Evolutionary conservation across 2,888 invertebrate genomes (phyloP).

Genomic region (Diaperis boleti): DNA sequence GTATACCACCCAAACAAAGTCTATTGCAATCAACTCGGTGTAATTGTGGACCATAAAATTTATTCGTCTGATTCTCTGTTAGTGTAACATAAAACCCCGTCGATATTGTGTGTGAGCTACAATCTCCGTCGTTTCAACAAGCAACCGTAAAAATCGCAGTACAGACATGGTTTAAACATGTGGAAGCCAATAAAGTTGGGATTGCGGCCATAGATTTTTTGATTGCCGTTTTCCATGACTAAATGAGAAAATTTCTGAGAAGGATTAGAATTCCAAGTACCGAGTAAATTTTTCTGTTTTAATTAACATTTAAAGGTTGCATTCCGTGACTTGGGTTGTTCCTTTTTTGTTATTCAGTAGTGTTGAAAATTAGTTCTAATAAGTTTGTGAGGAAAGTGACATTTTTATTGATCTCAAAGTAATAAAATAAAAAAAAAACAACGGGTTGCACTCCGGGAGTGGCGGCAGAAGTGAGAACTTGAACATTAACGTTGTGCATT

Average conservation of each 20-base stretch:
- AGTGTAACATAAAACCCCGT: slow-evolving; percentile 1
- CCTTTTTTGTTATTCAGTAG: too few species aligned
- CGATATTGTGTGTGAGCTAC: neutral
- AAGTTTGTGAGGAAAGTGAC: too few species aligned
- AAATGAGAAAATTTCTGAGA: neutral
- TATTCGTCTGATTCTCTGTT: slow-evolving; percentile 10
- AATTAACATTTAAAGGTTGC: too few species aligned
- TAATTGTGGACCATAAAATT: slow-evolving; percentile 18
- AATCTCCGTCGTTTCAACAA: slow-evolving; percentile 3
- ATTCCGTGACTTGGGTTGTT: too few species aligned
- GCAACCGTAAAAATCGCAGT: slow-evolving; percentile 15
- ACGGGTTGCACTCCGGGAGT: too few species aligned
- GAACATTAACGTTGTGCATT: too few species aligned
- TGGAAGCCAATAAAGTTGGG: slow-evolving; percentile 8
- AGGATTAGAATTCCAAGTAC: neutral
- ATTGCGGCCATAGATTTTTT: slow-evolving; percentile 14
- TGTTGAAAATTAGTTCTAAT: too few species aligned
- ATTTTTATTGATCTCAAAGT: too few species aligned
- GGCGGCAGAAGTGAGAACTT: too few species aligned
- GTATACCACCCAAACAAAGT: slow-evolving; percentile 15
- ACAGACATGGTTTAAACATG: slow-evolving; percentile 6
- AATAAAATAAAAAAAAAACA: too few species aligned
- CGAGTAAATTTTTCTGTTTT: neutral
- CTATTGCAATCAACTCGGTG: slow-evolving; percentile 9
- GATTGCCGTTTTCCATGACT: neutral